Conservation (phyloP, 2,797 vertebrate genomes). For the Pygocentrus nattereri region DNA sequence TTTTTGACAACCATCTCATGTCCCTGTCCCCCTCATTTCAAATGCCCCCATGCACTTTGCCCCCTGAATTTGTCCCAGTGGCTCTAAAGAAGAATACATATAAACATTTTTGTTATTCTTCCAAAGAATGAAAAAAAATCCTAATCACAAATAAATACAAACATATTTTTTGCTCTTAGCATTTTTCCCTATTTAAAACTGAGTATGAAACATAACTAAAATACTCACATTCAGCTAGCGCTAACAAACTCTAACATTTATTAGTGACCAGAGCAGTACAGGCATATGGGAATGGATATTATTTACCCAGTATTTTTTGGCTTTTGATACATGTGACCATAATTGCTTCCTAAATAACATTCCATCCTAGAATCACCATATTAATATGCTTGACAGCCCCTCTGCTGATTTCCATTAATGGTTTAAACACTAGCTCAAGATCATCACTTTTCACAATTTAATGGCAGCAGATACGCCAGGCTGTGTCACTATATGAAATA, state of each 20-base stretch:
- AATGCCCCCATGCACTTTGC: too few species aligned
- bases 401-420: conserved; percentile 37
- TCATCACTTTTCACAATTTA: conserved; percentile 26
- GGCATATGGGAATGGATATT: background rate
- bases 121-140: background rate
- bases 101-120: too few species aligned
- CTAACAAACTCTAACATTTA: conserved; percentile 37
- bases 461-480: conserved; percentile 36
- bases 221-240: background rate
- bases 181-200: background rate
- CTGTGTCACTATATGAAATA: conserved; percentile 38
- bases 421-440: conserved; percentile 39
- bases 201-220: background rate
- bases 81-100: too few species aligned
- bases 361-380: conserved; percentile 23
- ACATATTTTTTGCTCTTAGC: background rate
- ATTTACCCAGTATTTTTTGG: conserved; percentile 28
- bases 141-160: background rate
- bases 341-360: conserved; percentile 23
- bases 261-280: conserved; percentile 4
- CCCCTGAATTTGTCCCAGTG: too few species aligned
- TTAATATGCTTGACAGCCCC: conserved; percentile 36
- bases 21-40: too few species aligned
- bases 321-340: conserved; percentile 35
- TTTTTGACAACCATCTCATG: too few species aligned